Conservation (phyloP, 2,113 vertebrate genomes). For the Limnothrissa miodon region DNA sequence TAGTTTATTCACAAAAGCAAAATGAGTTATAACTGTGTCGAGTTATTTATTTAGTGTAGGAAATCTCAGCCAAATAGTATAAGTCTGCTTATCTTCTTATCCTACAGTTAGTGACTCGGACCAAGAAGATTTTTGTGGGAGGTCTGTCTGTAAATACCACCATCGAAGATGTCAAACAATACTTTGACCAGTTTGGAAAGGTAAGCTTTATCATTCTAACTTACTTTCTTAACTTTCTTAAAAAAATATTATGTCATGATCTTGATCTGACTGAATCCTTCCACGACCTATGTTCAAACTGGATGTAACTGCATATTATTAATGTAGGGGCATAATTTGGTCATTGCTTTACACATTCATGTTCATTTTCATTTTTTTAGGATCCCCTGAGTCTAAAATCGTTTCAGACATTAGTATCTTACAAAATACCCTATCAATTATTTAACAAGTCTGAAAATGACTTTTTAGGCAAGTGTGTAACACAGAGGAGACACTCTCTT, state of each 20-base stretch:
- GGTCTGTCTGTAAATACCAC: constrained; percentile 97
- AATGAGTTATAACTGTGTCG: too few relatives aligned
- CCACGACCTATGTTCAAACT: background rate
- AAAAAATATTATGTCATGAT: background rate
- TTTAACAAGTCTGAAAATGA: background rate
- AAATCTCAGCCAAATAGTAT: background rate
- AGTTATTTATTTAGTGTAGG: background rate
- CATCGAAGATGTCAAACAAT: constrained; percentile 97
- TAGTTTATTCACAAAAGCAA: background rate
- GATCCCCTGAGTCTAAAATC: background rate
- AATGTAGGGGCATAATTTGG: background rate
- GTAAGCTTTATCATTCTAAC: constrained; percentile 66
- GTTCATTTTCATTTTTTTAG: too few relatives aligned
- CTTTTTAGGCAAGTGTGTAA: background rate
- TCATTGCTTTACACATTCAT: background rate
- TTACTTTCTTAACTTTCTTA: background rate
- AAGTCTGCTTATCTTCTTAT: constrained; percentile 24
- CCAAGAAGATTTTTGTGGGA: constrained; percentile 99
- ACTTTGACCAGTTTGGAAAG: constrained; percentile 99
- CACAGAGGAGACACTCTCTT: background rate
- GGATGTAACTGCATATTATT: background rate
- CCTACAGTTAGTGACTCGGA: constrained; percentile 95
- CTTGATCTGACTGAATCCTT: too few relatives aligned
- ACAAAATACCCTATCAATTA: background rate
- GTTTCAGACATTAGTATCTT: background rate